Conservation (phyloP, 2,113 vertebrate genomes). For the Solea senegalensis region DNA sequence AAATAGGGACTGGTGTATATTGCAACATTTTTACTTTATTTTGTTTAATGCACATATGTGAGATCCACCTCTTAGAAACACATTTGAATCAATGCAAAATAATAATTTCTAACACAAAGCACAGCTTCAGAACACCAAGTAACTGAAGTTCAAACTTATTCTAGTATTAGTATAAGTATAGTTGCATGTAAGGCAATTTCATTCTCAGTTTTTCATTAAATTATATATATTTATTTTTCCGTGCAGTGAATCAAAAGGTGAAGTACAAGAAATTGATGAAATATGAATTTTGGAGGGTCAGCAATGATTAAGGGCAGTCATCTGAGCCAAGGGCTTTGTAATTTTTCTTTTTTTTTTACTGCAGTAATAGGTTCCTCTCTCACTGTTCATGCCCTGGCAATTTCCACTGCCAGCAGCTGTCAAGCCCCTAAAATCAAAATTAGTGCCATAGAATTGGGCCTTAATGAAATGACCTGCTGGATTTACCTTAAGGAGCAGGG, state of each 20-base stretch:
- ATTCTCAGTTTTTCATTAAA: too few relatives aligned
- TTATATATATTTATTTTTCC: too few relatives aligned
- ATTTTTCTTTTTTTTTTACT: constrained; percentile 58
- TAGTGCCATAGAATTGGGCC: constrained; percentile 67
- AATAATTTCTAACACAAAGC: too few relatives aligned
- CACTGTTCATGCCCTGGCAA: constrained; percentile 53
- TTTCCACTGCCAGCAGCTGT: constrained; percentile 74
- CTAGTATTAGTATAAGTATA: too few relatives aligned
- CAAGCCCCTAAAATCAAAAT: constrained; percentile 76
- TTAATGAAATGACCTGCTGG: constrained; percentile 78
- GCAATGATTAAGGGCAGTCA: constrained; percentile 61
- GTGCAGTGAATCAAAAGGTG: constrained; percentile 43
- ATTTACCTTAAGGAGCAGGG: constrained; percentile 72
- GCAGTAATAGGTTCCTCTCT: constrained; percentile 67
- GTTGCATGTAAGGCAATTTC: too few relatives aligned
- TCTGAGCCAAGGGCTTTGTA: constrained; percentile 64
- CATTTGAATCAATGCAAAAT: too few relatives aligned
- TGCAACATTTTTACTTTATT: too few relatives aligned
- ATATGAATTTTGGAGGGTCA: constrained; percentile 62
- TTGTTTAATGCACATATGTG: too few relatives aligned
- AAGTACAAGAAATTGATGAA: constrained; percentile 14
- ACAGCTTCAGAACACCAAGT: too few relatives aligned
- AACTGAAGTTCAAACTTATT: too few relatives aligned
- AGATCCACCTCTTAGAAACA: too few relatives aligned
- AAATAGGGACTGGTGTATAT: not conserved